phyloP scores from a whole-genome alignment of 2,888 invertebrate species.

The Zygothrica quintamaculata region DNA sequence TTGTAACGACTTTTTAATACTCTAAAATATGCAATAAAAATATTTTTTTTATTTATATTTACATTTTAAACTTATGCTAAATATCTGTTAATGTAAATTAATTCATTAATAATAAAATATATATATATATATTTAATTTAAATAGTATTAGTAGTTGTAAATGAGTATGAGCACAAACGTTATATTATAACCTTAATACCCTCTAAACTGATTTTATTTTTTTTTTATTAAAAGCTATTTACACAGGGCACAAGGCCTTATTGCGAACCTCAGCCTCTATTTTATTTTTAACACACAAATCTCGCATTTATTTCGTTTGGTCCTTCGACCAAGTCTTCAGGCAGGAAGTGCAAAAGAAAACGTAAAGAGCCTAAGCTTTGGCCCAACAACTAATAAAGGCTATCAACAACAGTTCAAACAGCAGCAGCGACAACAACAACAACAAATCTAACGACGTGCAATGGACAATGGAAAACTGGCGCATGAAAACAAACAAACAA shows the following conservation, averaged over 20 bases:
- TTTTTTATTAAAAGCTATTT: slow-evolving; percentile 38
- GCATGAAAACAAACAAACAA: slow-evolving; percentile 52
- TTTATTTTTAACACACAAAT: slow-evolving; percentile 16
- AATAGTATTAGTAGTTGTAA: no score
- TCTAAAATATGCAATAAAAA: not conserved
- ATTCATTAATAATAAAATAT: no score
- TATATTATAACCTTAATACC: not conserved
- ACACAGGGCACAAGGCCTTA: slow-evolving; percentile 36
- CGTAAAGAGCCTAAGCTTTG: slow-evolving; percentile 73
- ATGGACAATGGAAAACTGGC: slow-evolving; percentile 63
- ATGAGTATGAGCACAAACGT: not conserved
- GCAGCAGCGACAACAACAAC: slow-evolving; percentile 41
- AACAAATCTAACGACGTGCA: slow-evolving; percentile 49
- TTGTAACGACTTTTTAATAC: slow-evolving; percentile 6
- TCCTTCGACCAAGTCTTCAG: slow-evolving; percentile 23
- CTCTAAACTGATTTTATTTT: not conserved
- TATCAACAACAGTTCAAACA: slow-evolving; percentile 81
- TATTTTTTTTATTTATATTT: no score
- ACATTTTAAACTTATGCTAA: no score
- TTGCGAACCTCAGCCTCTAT: slow-evolving; percentile 15
- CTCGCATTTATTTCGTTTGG: slow-evolving; percentile 19
- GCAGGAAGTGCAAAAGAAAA: slow-evolving; percentile 58
- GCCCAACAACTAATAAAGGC: slow-evolving; percentile 79
- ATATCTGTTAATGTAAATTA: no score
- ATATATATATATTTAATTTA: no score